Base-by-base conservation (phyloP, 2,888 invertebrate species). In the Eurois occulta region DNA sequence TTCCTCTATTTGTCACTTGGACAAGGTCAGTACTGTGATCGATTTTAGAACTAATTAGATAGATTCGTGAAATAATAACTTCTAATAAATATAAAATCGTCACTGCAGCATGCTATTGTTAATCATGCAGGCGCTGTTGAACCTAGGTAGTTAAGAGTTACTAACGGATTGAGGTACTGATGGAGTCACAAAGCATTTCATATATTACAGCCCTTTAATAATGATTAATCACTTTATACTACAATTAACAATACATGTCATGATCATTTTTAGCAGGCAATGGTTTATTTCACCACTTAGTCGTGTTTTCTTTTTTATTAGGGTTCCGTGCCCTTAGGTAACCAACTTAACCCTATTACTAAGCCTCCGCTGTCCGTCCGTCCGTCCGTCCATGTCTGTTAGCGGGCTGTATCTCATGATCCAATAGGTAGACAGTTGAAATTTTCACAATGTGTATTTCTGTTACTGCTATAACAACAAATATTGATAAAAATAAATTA, bases 41-140 rank as follows among this genome's bases (percentile, higher is more conserved):
- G 16, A 21, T 28, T 43, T 21, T 48, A 0, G 6, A n/a, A 24
- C 4, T 28, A 21, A 18, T 6, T 32, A n/a, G 11, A 11, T 13
- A 43, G 16, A 38, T 28, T 48, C 24, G 11, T 52, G 38, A 7
- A 32, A 41, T n/a, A 5, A 8, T 0, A n/a, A 7, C 21, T 41
- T 41, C 41, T 41, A 41, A 41, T 41, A 41, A 10, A 41, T 41
- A 10, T 11, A 41, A 41, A 62, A 35, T 32, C 7, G 10, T 10
- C 24, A 52, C 65, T n/a, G 21, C 43, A 58, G 28, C 13, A 24
- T 81, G 77, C 77, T 64, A 43, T 74, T 28, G 11, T 21, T 28
- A n/a, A 24, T 43, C 28, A 11, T 10, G 5, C 43, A 78, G 77
- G 77, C 81, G 62, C 74, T 41, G 41, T n/a, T n/a, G 38, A 48